Evolutionary conservation across 1,140 invertebrate genomes (phyloP).

Genomic region (Armadillidium nasatum): DNA sequence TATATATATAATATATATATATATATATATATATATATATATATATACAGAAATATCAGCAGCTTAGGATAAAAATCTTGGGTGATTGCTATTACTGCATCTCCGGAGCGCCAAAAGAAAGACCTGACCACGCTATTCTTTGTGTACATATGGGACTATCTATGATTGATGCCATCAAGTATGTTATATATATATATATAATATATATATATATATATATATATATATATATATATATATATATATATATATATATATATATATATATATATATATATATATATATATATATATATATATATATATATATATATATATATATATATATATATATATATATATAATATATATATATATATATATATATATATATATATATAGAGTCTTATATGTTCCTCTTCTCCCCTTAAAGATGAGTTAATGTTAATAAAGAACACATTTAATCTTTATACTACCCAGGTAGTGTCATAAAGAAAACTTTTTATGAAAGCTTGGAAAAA

Average conservation of each 20-base stretch:
- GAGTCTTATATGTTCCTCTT: too few species aligned
- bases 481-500: too few species aligned
- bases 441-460: too few species aligned
- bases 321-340: constrained; percentile 20
- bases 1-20: too few species aligned
- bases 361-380: too few species aligned
- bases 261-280: neutral
- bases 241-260: constrained; percentile 20
- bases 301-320: neutral
- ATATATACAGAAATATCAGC: constrained; percentile 74
- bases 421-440: too few species aligned
- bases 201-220: neutral
- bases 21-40: too few species aligned
- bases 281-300: neutral
- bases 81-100: constrained; percentile 96
- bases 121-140: constrained; percentile 85
- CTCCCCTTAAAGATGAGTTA: too few species aligned
- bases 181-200: constrained; percentile 50
- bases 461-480: too few species aligned
- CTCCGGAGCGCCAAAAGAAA: constrained; percentile 68
- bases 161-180: constrained; percentile 95
- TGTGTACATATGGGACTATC: constrained; percentile 92
- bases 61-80: constrained; percentile 88
- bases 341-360: constrained; percentile 10
- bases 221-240: constrained; percentile 20